These are phyloP conservation scores for Spodoptera picta DNA, from an alignment of 2,888 invertebrate species.

Conservation along the genomic window DNA sequence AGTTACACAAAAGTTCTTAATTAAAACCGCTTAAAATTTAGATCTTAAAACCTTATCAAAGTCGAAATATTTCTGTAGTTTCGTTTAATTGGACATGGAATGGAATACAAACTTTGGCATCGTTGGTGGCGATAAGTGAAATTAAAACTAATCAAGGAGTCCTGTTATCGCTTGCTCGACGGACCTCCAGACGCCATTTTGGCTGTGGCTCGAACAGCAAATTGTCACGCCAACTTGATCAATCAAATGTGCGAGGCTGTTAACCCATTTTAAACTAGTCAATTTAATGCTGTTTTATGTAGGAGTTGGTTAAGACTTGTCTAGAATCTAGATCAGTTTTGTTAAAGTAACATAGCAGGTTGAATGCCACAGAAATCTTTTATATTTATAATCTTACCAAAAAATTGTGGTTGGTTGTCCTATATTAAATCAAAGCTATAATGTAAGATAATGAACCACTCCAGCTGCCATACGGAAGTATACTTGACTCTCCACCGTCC, in stretches of 20 bases:
- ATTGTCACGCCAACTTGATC: conserved; percentile 43
- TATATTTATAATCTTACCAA: too few species aligned
- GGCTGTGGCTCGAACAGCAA: conserved; percentile 16
- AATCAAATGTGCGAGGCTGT: conserved; percentile 23
- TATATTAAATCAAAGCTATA: too few species aligned
- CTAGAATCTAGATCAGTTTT: conserved; percentile 1
- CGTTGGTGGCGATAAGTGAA: conserved; percentile 11
- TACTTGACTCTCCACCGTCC: conserved; percentile 2
- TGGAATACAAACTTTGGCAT: conserved; percentile 5
- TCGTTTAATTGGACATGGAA: conserved; percentile 1
- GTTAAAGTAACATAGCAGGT: neutral
- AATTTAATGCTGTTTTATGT: conserved; percentile 10
- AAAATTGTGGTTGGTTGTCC: too few species aligned
- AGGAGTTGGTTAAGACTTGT: conserved; percentile 1
- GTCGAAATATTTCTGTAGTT: conserved; percentile 1
- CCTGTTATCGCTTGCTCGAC: conserved; percentile 5
- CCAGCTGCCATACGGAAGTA: neutral
- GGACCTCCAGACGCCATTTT: conserved; percentile 32
- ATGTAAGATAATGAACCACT: neutral
- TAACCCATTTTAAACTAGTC: conserved; percentile 40
- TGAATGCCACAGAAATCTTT: too few species aligned
- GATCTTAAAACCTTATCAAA: neutral
- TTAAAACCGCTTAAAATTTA: too few species aligned
- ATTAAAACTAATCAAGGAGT: conserved; percentile 34
- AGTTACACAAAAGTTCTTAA: too few species aligned